A percentile compares a stretch with the other conserved stretches of the same genome.
These are phyloP conservation scores for Crotalus helleri DNA, from an alignment of 2,113 vertebrate species.

Conservation along the genomic window DNA sequence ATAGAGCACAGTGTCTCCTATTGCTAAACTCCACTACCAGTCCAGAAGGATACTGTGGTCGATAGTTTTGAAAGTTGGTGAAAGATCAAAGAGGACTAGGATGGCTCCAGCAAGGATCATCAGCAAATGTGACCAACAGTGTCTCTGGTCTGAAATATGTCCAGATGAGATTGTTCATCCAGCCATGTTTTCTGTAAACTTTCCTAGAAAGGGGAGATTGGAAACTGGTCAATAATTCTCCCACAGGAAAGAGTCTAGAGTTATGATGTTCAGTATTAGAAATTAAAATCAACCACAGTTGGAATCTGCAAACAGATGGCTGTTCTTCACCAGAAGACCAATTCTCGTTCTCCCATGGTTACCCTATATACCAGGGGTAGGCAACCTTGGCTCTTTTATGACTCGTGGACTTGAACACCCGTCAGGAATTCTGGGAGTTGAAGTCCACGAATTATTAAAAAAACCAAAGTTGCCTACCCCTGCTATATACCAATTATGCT, in stretches of 20 bases:
- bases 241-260: background rate
- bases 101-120: background rate
- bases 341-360: background rate
- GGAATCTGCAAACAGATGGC: background rate
- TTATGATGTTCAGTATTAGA: background rate
- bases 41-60: background rate
- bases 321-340: background rate
- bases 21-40: background rate
- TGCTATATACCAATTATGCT: background rate
- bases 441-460: too few species aligned
- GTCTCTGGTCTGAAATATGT: background rate
- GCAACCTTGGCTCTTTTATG: too few species aligned
- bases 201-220: background rate
- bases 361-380: background rate
- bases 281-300: background rate
- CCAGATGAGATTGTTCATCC: background rate
- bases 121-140: background rate
- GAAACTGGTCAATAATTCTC: background rate
- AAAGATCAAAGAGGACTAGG: background rate
- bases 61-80: background rate
- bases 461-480: too few species aligned
- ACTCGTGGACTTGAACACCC: too few species aligned
- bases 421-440: too few species aligned
- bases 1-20: background rate
- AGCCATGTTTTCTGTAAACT: background rate